Evolutionary conservation across 2,888 invertebrate species (phyloP), one percentile per base, ranked within the genome.

Genomic region (Latrodectus elegans): DNA sequence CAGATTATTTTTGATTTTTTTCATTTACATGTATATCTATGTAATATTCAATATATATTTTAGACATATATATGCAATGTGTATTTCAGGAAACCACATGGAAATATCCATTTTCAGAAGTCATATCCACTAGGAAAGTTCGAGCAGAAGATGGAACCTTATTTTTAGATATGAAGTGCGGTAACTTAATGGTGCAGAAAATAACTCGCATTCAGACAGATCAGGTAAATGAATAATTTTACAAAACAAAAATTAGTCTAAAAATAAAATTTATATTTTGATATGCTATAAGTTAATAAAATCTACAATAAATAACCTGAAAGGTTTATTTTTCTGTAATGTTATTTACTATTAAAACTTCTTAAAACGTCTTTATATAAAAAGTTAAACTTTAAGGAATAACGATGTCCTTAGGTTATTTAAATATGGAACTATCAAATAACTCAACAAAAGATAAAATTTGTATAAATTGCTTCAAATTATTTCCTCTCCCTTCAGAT

Each of bases 131-230:
- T 14, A 94, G 98, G 91, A 97, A 97, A 94, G 96, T 95, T 51
- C 92, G 97, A 89, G 97, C 97, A 0, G 97, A 97, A 91, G 97
- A 97, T 92, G 97, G 97, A 89, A 95, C 96, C 1, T 94, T 98
- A 89, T 97, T 95, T 93, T 94, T 99, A 92, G 99, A 99, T 93
- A 96, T 99, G 95, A 99, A 99, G 93, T 97, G 97, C 91, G 98
- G 99, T 55, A 98, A 98, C 92, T 94, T 99, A 91, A 96, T 98
- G 95, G 97, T 97, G 92, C 98, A 98, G 93, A 95, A 97, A 90
- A 97, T 98, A 91, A 97, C 97, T 89, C 94, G 98, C 91, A 95
- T 99, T 90, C 98, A 99, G 92, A 99, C 99, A 0, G 98, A 99
- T 93, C 92, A 93, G 92, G 93, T 92, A 90, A 78, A n/a, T 55